Percentiles rank a stretch among this genome's conserved stretches.
Evolutionary conservation across 92 coral and sea anemone genomes (phyloP).

Genomic region (Hydrozoanthus gracilis): DNA sequence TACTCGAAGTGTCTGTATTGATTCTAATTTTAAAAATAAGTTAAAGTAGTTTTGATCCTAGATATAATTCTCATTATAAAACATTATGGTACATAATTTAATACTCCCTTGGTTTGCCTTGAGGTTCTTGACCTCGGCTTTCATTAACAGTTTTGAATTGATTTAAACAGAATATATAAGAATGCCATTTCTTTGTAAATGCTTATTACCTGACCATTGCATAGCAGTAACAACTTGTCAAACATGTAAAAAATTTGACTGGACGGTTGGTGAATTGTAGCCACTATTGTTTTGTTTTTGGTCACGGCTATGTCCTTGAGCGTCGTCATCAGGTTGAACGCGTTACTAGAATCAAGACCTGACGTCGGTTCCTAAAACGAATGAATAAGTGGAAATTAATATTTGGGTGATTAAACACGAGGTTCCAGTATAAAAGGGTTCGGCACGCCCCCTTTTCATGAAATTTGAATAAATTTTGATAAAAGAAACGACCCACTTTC

Average conservation of each 20-base stretch:
- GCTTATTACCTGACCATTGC: conserved; percentile 85
- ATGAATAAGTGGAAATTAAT: not conserved
- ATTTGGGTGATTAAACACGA: not conserved
- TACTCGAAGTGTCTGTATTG: no score
- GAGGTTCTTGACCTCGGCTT: not conserved
- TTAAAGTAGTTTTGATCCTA: not conserved
- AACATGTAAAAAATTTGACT: conserved; percentile 96
- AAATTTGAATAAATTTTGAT: no score
- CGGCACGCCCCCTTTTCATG: no score
- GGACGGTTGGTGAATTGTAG: conserved; percentile 96
- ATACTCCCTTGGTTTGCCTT: not conserved
- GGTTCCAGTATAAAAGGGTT: no score
- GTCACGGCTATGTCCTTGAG: conserved; percentile 77
- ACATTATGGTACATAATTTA: no score
- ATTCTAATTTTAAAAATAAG: no score
- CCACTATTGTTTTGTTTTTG: conserved; percentile 86
- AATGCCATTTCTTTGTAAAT: not conserved
- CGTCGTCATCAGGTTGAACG: conserved; percentile 83
- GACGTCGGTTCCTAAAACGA: conserved; percentile 90
- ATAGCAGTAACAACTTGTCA: conserved; percentile 87
- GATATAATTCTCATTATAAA: not conserved
- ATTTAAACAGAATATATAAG: not conserved
- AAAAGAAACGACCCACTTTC: no score
- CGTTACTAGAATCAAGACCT: conserved; percentile 95
- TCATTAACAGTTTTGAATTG: not conserved